Percentiles rank a stretch among this genome's conserved stretches.
These are phyloP conservation scores for Brienomyrus longianalis DNA, from an alignment of 2,113 vertebrate genomes.

Conservation along the genomic window DNA sequence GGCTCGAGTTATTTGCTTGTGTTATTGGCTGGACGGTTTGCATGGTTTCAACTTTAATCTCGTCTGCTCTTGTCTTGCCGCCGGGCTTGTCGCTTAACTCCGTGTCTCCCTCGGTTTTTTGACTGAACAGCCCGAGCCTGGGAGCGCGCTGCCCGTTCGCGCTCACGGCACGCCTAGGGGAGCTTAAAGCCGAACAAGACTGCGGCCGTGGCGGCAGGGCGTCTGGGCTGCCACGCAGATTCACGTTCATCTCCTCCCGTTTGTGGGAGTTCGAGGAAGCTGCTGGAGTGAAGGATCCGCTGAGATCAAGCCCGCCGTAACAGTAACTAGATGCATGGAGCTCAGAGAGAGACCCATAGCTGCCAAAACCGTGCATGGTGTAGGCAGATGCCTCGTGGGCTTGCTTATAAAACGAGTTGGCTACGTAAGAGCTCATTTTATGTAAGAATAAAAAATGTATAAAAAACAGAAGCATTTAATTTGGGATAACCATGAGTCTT, in stretches of 20 bases:
- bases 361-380: constrained; percentile 75
- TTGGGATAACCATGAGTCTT: neutral
- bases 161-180: constrained; percentile 61
- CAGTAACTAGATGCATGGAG: constrained; percentile 67
- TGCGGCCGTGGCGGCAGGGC: constrained; percentile 44
- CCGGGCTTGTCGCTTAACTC: constrained; percentile 63
- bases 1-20: constrained; percentile 32
- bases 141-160: constrained; percentile 57
- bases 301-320: constrained; percentile 64
- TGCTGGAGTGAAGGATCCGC: constrained; percentile 65
- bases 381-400: constrained; percentile 68
- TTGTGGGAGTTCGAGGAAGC: constrained; percentile 63
- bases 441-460: constrained; percentile 26
- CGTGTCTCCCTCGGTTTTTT: constrained; percentile 56
- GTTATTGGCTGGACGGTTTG: constrained; percentile 58
- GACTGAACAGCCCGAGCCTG: constrained; percentile 70
- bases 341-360: constrained; percentile 70
- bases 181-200: constrained; percentile 60
- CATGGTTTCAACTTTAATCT: constrained; percentile 69
- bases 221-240: constrained; percentile 59
- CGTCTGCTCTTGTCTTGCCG: constrained; percentile 58
- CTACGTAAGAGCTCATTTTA: constrained; percentile 77
- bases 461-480: constrained; percentile 28
- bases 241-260: constrained; percentile 65
- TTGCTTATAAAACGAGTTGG: constrained; percentile 74